These are phyloP conservation scores for Hipposideros larvatus DNA, from an alignment of 2,797 vertebrate genomes.

Conservation along the genomic window DNA sequence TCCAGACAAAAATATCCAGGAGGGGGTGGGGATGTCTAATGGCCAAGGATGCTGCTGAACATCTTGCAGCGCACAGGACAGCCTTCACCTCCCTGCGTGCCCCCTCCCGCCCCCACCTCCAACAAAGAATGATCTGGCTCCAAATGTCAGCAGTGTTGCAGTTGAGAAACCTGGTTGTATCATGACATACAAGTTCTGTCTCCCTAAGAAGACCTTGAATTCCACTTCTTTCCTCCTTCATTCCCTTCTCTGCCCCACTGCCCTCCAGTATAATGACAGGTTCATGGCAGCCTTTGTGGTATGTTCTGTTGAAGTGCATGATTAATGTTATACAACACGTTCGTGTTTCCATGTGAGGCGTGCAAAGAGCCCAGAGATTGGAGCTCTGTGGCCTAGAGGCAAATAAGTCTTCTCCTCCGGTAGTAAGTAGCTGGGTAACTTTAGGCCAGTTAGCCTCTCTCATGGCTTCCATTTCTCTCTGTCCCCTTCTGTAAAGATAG, in stretches of 20 bases:
- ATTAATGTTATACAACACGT: not conserved
- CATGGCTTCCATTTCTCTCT: not conserved
- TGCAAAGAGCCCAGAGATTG: not conserved
- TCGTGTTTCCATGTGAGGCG: accelerated
- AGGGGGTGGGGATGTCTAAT: not conserved
- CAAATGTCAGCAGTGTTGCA: not conserved
- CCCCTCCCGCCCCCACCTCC: too few relatives aligned
- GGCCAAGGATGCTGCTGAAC: not conserved
- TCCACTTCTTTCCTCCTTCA: not conserved
- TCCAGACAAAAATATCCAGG: not conserved
- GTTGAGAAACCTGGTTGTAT: not conserved
- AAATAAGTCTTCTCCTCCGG: not conserved
- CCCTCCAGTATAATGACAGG: not conserved
- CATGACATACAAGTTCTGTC: not conserved
- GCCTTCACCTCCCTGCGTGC: too few relatives aligned
- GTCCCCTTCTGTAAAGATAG: not conserved
- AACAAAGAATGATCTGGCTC: not conserved
- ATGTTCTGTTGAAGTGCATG: not conserved
- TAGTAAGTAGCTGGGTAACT: not conserved
- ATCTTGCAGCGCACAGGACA: not conserved
- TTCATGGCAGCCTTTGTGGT: not conserved
- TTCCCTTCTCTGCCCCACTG: not conserved
- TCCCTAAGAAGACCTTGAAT: constrained; percentile 10
- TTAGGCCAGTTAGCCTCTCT: not conserved
- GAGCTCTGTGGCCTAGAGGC: not conserved